Evolutionary conservation across 1,140 invertebrate genomes (phyloP), one percentile per base, ranked within the genome.

Genomic region (Oncopeltus fasciatus): DNA sequence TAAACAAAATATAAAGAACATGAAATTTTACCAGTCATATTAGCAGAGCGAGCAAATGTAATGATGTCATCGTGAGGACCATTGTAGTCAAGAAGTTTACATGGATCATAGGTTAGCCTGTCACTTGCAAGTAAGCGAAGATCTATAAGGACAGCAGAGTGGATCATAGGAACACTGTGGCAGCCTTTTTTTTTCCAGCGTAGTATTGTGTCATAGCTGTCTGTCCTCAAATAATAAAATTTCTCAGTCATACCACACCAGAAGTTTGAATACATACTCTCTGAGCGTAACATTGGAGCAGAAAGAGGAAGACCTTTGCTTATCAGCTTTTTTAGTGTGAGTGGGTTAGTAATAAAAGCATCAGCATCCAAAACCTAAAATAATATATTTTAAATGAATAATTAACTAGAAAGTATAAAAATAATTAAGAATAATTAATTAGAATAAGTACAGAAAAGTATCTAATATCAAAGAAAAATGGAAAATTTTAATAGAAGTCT

Each of bases 51-150:
- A 5, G 93, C 92, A 79, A 99, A 98, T 12, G 86, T 81, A 68
- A 98, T 96, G 43, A 98, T 94, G 73, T 98, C 95, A 77, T 98
- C 92, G 8, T 80, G 73, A 0, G 93, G 92, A 38, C 90, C 88
- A 57, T 81, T 74, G 62, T 87, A 88, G 31, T 80, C 73, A 0
- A 68, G 58, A 1, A 90, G 67, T 59, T 82, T 82, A 21, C 77
- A 72, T 0, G 82, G 77, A 58, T 83, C 74, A 71, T 95, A 98
- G 1, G 90, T 88, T 2, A 98, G 76, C 43, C 72, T 70, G 56
- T 87, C 80, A 1, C 87, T 81, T 1, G 73, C 71, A 5, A 69
- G 67, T 58, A 74, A 75, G 53, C 80, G 78, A 59, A 98, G 72
- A 75, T 95, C 76, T 53, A 98, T 81, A 4, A 99, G 70, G 26